Base-by-base conservation (phyloP, 2,113 vertebrate genomes). In the Psilopogon haemacephalus region DNA sequence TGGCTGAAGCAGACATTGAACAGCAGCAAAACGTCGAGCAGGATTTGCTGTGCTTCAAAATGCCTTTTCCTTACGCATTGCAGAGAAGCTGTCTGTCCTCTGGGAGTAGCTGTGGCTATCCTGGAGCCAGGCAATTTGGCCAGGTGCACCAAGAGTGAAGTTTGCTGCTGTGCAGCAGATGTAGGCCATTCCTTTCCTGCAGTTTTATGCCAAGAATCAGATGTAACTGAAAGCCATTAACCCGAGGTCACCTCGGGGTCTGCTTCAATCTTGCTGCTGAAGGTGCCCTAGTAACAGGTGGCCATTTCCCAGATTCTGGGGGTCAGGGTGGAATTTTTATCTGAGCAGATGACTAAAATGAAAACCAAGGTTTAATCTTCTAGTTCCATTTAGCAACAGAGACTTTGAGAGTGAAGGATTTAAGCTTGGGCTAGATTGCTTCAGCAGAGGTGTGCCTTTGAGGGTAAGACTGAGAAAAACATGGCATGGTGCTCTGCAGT, bases 181-280 rank as follows among this genome's bases (percentile, higher is more conserved):
- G n/a, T 30, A 48, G 59, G 15, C 21, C 4, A 1, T 62, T 87
- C 19, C 37, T 86, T 56, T 42, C 58, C 33, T 69, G 32, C 40
- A 33, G 23, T 46, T 68, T 77, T 33, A 46, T 67, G 40, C 30
- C 46, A 38, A 38, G 89, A 88, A 32, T 46, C n/a, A 52, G 30
- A 40, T 5, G 6, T 58, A n/a, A 30, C 28, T 33, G 16, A 84
- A 90, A 54, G 33, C 50, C 46, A 3, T 90, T 76, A 55, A 18
- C 10, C 42, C 42, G 65, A 33, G 48, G 8, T 83, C 60, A n/a
- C 58, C 23, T 46, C 48, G 38, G 32, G 20, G 30, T 24, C 48
- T 1, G 2, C 54, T 89, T 75, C 1, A 7, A 2, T 69, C 50
- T 35, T 1, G 0, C 69, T 68, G 1, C 23, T 14, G 59, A 35